These are phyloP conservation scores for Miniopterus natalensis DNA, from an alignment of 2,113 vertebrate genomes.

Conservation along the genomic window DNA sequence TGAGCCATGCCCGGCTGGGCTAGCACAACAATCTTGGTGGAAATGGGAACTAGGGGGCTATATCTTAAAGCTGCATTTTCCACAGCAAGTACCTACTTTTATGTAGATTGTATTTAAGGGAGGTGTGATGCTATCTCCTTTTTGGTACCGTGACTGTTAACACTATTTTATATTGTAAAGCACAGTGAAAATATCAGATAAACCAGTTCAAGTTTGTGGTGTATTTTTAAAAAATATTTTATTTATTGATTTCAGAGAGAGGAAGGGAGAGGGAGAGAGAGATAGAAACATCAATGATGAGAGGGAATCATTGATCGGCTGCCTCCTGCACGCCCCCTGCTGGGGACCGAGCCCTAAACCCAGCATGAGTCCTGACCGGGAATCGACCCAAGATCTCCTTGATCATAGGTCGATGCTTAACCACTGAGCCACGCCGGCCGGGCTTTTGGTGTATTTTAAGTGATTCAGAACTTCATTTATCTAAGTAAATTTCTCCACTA, in stretches of 20 bases:
- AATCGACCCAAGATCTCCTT: no score
- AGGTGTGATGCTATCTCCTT: not conserved
- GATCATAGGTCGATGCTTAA: no score
- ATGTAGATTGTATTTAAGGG: not conserved
- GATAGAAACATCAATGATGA: no score
- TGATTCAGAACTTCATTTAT: slow-evolving; percentile 18
- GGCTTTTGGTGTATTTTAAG: not conserved
- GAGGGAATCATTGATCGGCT: no score
- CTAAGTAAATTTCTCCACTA: not conserved
- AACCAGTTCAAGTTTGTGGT: not conserved
- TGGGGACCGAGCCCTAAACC: no score
- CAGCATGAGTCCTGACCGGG: no score
- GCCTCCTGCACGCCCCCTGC: no score
- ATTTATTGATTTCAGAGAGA: no score
- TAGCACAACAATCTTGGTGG: not conserved
- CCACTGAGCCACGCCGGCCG: no score
- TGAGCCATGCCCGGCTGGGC: no score
- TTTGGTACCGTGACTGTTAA: not conserved
- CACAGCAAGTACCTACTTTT: not conserved
- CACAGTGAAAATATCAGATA: not conserved
- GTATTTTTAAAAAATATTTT: not conserved
- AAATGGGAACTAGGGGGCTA: not conserved
- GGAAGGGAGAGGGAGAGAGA: no score
- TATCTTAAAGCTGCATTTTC: not conserved
- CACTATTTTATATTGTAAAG: not conserved